Conservation (phyloP, 2,113 vertebrate genomes). For the Damaliscus lunatus region DNA sequence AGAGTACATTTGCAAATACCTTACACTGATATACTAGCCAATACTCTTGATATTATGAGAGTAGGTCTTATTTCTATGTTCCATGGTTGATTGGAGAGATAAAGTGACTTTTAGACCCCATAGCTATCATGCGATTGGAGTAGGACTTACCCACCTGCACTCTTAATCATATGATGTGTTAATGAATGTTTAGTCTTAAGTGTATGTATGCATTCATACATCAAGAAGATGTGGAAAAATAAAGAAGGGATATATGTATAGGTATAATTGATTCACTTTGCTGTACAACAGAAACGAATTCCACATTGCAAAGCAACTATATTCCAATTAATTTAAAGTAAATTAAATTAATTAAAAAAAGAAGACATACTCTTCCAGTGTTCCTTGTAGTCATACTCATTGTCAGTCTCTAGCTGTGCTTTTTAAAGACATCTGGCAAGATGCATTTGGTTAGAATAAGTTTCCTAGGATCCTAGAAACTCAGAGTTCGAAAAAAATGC, state of each 20-base stretch:
- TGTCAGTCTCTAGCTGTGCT: neutral
- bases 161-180: neutral
- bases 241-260: neutral
- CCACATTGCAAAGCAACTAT: neutral
- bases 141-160: neutral
- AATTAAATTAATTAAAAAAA: neutral
- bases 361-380: neutral
- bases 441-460: neutral
- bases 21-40: neutral
- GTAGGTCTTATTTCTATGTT: neutral
- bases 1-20: neutral
- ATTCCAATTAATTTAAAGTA: neutral
- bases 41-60: neutral
- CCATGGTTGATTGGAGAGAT: neutral
- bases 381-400: neutral
- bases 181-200: no score
- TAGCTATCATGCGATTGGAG: neutral
- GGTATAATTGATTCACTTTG: neutral
- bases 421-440: neutral
- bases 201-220: neutral
- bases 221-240: neutral
- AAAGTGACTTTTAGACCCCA: neutral
- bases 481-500: neutral
- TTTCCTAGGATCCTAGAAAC: neutral
- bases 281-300: neutral